Evolutionary conservation across 2,113 vertebrate species (phyloP), one percentile per base, ranked within the genome.

Genomic region (Melanocharis versteri): DNA sequence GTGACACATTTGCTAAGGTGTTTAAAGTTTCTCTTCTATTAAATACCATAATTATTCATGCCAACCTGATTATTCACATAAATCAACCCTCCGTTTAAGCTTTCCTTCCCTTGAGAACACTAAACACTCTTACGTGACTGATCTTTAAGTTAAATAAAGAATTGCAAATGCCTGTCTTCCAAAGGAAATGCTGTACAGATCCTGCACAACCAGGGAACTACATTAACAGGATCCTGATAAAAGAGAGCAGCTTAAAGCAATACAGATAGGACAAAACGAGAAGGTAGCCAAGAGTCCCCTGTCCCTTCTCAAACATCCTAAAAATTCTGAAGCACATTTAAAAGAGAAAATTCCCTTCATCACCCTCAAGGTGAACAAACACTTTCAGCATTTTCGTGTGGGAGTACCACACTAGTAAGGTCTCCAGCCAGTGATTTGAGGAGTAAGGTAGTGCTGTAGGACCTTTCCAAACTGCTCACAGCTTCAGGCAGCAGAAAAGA

Each of bases 11-110:
- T 78, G 73, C 72, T 91, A 81, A 84, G 76, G 76, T 76, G 45
- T 85, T 91, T 90, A 79, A 96, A 80, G 30, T 57, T 93, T 85
- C 64, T 91, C 61, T 83, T 91, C 61, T 91, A 31, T 86, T 93
- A 93, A 85, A 95, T 80, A 69, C 71, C 9, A 22, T 30, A 77
- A 64, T 53, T 91, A 87, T 90, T 89, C 87, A 89, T 50, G 62
- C 78, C 64, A 94, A 62, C 54, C 44, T 86, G 58, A 73, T 62
- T 90, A 85, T 91, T 88, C 85, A 90, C 60, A 47, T 47, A 88
- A 94, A 72, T 62, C 54, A 58, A 44, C 39, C 16, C 23, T 70
- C 54, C 5, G 10, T 87, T 93, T 90, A 87, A 90, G 73, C 50
- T 76, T 71, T 78, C 27, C 69, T 87, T 66, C 93, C 75, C 70